phyloP scores from a whole-genome alignment of 2,888 invertebrate species.

The Caenorhabditis doughertyi region DNA sequence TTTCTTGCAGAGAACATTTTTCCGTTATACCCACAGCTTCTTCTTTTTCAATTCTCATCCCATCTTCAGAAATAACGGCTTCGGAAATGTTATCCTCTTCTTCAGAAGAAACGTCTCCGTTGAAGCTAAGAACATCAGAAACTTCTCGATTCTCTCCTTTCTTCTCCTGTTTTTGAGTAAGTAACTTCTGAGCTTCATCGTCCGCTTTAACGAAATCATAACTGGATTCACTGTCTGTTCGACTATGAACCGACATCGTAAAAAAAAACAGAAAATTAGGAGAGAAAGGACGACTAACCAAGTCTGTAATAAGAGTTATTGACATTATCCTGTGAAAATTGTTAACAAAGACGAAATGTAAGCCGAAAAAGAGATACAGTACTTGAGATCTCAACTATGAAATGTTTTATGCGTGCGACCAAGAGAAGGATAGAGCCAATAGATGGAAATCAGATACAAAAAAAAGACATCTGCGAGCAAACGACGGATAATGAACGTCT shows the following conservation, averaged over 20 bases:
- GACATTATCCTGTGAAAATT: no score
- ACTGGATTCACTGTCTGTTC: constrained; percentile 10
- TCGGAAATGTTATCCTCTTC: background rate
- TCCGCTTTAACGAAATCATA: constrained; percentile 11
- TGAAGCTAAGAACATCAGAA: constrained; percentile 8
- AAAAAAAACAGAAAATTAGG: background rate
- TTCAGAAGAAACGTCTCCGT: constrained; percentile 9
- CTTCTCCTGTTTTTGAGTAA: background rate
- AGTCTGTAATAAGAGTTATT: no score
- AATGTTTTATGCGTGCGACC: no score
- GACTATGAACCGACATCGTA: constrained; percentile 6
- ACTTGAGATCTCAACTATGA: no score
- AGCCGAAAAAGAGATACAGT: no score
- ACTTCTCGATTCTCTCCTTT: background rate
- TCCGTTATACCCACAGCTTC: no score
- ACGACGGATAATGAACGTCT: constrained; percentile 18
- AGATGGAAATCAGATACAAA: constrained; percentile 1
- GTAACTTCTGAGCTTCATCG: background rate
- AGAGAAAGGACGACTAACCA: background rate
- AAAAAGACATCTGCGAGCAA: constrained; percentile 11
- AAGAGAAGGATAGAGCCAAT: background rate
- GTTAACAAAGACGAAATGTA: no score
- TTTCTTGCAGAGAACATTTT: no score
- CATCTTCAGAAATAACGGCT: background rate
- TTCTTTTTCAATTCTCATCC: background rate